Evolutionary conservation across 2,113 vertebrate species (phyloP).

Genomic region (Eulemur macaco): DNA sequence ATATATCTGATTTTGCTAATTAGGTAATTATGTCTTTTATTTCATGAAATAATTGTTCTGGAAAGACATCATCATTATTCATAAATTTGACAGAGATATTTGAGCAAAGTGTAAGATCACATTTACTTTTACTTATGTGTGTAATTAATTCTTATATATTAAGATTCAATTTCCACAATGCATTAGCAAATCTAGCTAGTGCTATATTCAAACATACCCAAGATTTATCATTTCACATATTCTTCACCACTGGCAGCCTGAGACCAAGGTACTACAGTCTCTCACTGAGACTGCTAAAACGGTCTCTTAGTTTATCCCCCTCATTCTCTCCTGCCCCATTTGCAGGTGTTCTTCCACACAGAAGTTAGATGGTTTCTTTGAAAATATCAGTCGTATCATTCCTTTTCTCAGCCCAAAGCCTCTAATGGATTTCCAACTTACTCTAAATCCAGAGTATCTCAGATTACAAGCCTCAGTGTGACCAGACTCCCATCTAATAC

Average conservation of each 20-base stretch:
- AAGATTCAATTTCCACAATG: background rate
- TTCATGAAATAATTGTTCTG: constrained; percentile 85
- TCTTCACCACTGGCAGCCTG: background rate
- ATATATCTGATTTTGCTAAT: constrained; percentile 85
- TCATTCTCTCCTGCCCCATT: background rate
- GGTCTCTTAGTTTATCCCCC: background rate
- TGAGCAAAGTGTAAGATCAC: constrained; percentile 61
- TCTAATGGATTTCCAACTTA: background rate
- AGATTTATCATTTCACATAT: background rate
- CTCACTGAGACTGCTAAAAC: background rate
- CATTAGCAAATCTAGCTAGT: background rate
- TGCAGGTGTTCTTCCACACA: background rate
- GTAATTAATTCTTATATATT: background rate
- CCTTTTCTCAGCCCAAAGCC: background rate
- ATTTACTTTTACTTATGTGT: constrained; percentile 43
- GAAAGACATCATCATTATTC: constrained; percentile 86
- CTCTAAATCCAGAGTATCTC: background rate
- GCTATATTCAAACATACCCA: background rate
- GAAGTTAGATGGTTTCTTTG: background rate
- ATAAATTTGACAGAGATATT: constrained; percentile 84
- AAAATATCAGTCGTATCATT: background rate
- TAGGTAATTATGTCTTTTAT: constrained; percentile 87
- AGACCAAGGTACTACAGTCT: background rate
- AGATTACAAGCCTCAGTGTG: background rate
- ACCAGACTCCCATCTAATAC: background rate